phyloP scores from a whole-genome alignment of 2,113 vertebrate genomes.

The Heptranchias perlo region DNA sequence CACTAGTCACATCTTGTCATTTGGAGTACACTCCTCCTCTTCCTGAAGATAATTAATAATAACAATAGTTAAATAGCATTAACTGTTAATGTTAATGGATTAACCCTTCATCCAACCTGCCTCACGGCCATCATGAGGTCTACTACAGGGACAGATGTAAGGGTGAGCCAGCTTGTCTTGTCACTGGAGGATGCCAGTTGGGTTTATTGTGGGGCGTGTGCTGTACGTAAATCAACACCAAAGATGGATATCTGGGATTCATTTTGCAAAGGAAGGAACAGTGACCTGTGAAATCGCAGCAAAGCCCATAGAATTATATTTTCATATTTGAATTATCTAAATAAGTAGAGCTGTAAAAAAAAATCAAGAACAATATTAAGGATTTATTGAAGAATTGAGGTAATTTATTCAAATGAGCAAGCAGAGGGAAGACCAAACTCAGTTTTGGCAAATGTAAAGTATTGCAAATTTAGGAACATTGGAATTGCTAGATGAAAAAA shows the following conservation, averaged over 20 bases:
- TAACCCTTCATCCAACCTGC: neutral
- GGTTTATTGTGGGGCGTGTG: neutral
- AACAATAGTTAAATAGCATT: neutral
- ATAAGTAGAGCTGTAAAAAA: neutral
- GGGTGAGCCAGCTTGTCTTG: neutral
- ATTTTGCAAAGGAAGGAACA: neutral
- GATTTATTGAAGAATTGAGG: neutral
- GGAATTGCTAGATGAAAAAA: too few species aligned
- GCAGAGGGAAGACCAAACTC: too few species aligned
- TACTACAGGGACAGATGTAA: neutral
- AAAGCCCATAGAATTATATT: neutral
- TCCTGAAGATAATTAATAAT: neutral
- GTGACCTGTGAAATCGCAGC: neutral
- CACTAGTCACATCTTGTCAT: neutral
- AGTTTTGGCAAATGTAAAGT: too few species aligned
- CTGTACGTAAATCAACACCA: neutral
- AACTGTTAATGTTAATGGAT: neutral
- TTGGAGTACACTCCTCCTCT: neutral
- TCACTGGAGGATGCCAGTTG: neutral
- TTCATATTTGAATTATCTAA: neutral
- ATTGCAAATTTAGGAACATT: too few species aligned
- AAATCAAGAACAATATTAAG: neutral
- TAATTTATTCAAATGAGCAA: too few species aligned
- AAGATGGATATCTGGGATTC: neutral
- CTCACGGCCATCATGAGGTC: neutral